A percentile compares a stretch with the other conserved stretches of the same genome.
phyloP scores from a whole-genome alignment of 1,140 invertebrate species.

The Arion vulgaris region DNA sequence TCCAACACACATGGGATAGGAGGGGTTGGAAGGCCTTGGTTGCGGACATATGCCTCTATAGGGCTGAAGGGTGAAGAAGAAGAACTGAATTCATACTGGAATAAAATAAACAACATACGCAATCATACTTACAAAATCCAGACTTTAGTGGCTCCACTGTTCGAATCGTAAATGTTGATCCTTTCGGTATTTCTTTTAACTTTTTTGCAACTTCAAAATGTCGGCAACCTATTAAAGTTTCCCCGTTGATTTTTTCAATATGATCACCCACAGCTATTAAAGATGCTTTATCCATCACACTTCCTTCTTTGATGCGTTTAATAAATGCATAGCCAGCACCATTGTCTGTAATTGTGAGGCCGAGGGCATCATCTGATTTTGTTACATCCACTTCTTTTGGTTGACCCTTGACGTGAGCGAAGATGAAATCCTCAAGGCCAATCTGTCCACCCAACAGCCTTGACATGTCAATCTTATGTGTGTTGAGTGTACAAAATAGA shows the following conservation, averaged over 20 bases:
- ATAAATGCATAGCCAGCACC: conserved; percentile 97
- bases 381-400: conserved; percentile 95
- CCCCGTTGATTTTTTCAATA: conserved; percentile 93
- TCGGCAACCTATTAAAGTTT: conserved; percentile 88
- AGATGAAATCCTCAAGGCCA: conserved; percentile 97
- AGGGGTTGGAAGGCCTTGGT: no score
- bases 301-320: conserved; percentile 95
- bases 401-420: conserved; percentile 94
- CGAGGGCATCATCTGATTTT: conserved; percentile 93
- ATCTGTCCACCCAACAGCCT: conserved; percentile 95
- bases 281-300: conserved; percentile 88
- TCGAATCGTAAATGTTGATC: conserved; percentile 89
- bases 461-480: conserved; percentile 96
- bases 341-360: conserved; percentile 97
- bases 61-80: no score
- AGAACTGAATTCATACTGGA: no score
- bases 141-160: conserved; percentile 92
- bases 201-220: conserved; percentile 97
- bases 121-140: conserved; percentile 82
- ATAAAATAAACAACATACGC: no score
- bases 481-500: conserved; percentile 97
- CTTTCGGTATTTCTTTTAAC: conserved; percentile 93
- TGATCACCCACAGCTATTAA: conserved; percentile 93
- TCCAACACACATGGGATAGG: no score
- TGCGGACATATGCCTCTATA: no score